These are phyloP conservation scores for Steinernema scapterisci DNA, from an alignment of 2,888 invertebrate species.

Conservation along the genomic window DNA sequence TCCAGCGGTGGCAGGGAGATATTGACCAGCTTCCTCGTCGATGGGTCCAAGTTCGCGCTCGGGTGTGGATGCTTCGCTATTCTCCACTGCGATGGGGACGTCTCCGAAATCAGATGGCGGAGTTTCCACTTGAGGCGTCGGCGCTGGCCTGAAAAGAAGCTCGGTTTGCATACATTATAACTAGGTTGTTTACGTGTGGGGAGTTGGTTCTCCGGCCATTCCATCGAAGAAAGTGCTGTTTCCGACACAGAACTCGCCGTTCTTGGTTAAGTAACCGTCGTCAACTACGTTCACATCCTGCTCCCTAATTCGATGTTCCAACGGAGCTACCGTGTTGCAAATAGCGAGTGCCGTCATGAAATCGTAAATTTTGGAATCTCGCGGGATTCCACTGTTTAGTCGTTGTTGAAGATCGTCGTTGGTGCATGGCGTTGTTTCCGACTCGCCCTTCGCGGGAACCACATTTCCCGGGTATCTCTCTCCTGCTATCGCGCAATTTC, in stretches of 20 bases:
- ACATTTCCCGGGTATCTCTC: conserved; percentile 21
- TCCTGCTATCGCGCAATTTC: conserved; percentile 10
- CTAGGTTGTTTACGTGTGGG: too few species aligned
- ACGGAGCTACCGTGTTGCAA: conserved; percentile 87
- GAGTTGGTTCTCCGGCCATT: neutral
- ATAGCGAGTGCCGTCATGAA: conserved; percentile 88
- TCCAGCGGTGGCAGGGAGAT: too few species aligned
- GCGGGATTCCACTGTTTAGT: neutral
- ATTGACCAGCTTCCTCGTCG: too few species aligned
- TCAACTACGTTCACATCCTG: conserved; percentile 74
- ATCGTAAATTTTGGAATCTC: conserved; percentile 48
- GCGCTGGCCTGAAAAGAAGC: too few species aligned
- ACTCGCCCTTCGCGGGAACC: neutral
- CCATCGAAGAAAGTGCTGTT: conserved; percentile 54
- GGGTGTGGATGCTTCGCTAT: too few species aligned
- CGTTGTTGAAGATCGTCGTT: conserved; percentile 2
- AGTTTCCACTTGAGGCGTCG: too few species aligned
- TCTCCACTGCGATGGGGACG: too few species aligned
- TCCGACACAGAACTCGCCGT: conserved; percentile 51
- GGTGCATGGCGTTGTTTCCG: neutral
- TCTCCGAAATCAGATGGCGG: too few species aligned
- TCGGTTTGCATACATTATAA: too few species aligned
- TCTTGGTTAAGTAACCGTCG: conserved; percentile 56
- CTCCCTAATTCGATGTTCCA: conserved; percentile 74
- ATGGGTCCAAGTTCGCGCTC: too few species aligned